phyloP scores from a whole-genome alignment of 2,113 vertebrate genomes.

The Ceuthmochares aereus region DNA sequence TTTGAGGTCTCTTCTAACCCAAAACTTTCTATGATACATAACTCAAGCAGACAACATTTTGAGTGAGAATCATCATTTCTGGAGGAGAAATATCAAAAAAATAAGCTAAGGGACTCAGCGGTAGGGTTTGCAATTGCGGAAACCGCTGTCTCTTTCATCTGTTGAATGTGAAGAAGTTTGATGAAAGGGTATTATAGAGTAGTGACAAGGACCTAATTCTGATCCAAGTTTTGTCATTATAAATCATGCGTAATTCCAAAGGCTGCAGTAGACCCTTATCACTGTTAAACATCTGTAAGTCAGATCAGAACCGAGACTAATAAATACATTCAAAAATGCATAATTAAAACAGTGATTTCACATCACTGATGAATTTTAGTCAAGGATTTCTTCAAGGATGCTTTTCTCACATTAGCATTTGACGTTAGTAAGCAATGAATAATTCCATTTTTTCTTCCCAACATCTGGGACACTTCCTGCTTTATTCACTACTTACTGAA shows the following conservation, averaged over 20 bases:
- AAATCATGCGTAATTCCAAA: slow-evolving; percentile 58
- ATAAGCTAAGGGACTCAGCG: neutral
- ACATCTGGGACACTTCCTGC: slow-evolving; percentile 74
- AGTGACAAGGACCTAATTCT: slow-evolving; percentile 58
- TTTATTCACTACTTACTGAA: slow-evolving; percentile 61
- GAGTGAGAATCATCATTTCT: neutral
- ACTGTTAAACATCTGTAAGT: slow-evolving; percentile 61
- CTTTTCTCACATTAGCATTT: slow-evolving; percentile 75
- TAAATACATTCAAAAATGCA: slow-evolving; percentile 69
- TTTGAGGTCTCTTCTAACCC: too few species aligned
- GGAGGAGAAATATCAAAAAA: neutral
- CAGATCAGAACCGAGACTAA: slow-evolving; percentile 63
- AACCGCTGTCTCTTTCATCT: neutral
- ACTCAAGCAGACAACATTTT: neutral
- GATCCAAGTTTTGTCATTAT: slow-evolving; percentile 47
- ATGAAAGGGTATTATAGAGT: slow-evolving; percentile 34
- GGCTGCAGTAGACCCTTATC: slow-evolving; percentile 35
- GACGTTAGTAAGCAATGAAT: slow-evolving; percentile 76
- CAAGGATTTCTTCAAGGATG: slow-evolving; percentile 77
- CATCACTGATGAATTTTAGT: slow-evolving; percentile 74
- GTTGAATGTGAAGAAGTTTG: slow-evolving; percentile 47
- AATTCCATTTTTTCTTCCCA: slow-evolving; percentile 76
- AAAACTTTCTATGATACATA: neutral
- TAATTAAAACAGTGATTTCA: slow-evolving; percentile 72
- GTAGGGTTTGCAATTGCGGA: neutral